phyloP scores from a whole-genome alignment of 2,797 vertebrate species.

The Parauchenoglanis ngamensis region DNA sequence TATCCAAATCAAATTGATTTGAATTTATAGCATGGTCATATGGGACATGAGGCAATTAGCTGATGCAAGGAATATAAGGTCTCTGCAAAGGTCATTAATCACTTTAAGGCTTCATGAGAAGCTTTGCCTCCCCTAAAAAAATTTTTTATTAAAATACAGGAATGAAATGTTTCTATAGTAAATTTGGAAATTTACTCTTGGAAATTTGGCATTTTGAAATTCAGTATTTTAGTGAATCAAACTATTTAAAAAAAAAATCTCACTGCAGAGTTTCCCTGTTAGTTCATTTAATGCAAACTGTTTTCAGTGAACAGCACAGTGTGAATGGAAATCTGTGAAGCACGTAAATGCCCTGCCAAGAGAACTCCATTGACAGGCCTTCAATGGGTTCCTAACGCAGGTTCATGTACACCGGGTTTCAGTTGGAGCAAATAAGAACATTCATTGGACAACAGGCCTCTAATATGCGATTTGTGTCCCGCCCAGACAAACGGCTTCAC shows the following conservation, averaged over 20 bases:
- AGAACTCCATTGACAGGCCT: background rate
- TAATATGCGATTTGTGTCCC: background rate
- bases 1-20: background rate
- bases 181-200: background rate
- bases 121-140: background rate
- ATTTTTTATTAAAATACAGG: background rate
- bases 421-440: background rate
- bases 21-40: background rate
- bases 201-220: background rate
- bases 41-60: background rate
- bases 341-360: too few relatives aligned
- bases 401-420: background rate
- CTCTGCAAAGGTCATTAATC: too few relatives aligned
- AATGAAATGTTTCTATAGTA: background rate
- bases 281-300: background rate
- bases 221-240: background rate
- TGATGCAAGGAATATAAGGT: background rate
- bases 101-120: background rate
- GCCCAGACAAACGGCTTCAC: background rate
- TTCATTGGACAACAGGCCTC: too few relatives aligned
- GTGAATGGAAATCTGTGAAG: background rate
- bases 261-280: background rate
- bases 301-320: background rate
- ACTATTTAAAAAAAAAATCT: background rate
- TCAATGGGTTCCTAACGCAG: background rate